Evolutionary conservation across 2,113 vertebrate genomes (phyloP).

Genomic region (Gasterosteus aculeatus): DNA sequence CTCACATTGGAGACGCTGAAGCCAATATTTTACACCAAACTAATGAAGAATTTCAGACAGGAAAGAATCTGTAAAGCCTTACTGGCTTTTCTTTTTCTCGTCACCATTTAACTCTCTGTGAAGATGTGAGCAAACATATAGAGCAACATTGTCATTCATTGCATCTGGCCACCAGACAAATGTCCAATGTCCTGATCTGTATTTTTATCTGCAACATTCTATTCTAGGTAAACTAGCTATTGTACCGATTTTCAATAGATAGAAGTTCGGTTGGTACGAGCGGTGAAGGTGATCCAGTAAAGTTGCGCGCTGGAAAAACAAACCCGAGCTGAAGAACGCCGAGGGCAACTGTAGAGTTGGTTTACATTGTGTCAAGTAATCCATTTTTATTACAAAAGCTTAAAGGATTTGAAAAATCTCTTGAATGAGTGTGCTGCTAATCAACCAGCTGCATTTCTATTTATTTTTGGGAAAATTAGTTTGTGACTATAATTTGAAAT

Average conservation of each 20-base stretch:
- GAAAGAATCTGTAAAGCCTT: background rate
- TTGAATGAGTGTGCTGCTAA: background rate
- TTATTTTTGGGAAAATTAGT: background rate
- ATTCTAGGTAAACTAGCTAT: background rate
- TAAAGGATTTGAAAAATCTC: background rate
- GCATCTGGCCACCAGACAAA: background rate
- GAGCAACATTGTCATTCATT: background rate
- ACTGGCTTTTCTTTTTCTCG: background rate
- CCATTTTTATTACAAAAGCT: background rate
- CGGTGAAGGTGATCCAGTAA: background rate
- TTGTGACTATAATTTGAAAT: background rate
- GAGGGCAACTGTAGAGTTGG: background rate
- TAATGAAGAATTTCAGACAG: background rate
- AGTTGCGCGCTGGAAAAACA: background rate
- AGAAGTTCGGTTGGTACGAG: background rate
- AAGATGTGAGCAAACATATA: background rate
- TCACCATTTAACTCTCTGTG: background rate
- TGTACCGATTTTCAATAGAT: background rate
- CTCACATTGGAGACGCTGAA: no score
- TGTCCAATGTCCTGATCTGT: background rate
- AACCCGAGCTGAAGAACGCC: background rate
- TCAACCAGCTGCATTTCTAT: background rate
- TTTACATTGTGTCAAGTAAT: background rate
- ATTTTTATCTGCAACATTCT: background rate
- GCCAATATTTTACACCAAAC: background rate